Base-by-base conservation (phyloP, 2,888 invertebrate genomes). In the Stictocephala bisonia region DNA sequence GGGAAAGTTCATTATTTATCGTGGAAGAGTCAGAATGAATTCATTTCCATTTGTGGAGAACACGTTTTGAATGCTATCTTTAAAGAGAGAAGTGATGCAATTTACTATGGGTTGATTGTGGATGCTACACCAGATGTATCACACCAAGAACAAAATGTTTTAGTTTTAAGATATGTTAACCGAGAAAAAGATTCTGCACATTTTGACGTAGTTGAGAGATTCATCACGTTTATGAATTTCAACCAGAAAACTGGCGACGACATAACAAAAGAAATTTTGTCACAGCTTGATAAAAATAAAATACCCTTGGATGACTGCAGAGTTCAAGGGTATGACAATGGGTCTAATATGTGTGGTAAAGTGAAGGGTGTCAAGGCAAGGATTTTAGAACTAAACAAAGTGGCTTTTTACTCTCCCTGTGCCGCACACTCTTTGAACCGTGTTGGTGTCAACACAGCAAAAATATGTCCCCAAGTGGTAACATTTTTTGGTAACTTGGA, bases 1-100 rank as follows among this genome's bases (percentile, higher is more conserved):
- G 48, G 71, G 18, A 40, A 71, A 11, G 44, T 44, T 24, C 60
- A 71, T 27, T 71, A 71, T 48, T 41, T 64, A n/a, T 64, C 71
- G 22, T 71, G 71, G 71, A 64, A 27, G 27, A 48, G 50, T 24
- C 71, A 71, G 48, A 71, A 71, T 71, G 71, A 71, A 48, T 71
- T 71, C 31, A 64, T 71, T 44, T 71, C 64, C 13, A 41, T 64
- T 20, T 64, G 71, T 71, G 50, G 71, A 18, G 48, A 71, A 18
- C 31, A 71, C 9, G 58, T 71, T 26, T 41, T 71, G 41, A 41
- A 27, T 11, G 31, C 31, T 56, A 70, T 60, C 58, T 58, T 71
- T 18, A 6, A 58, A n/a, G 58, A 71, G 58, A 35, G 60, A 60
- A 56, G 24, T 27, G 31, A 48, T 27, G 26, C 71, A 48, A 60